These are phyloP conservation scores for Tigriopus californicus DNA, from an alignment of 2,888 invertebrate species.

Conservation along the genomic window DNA sequence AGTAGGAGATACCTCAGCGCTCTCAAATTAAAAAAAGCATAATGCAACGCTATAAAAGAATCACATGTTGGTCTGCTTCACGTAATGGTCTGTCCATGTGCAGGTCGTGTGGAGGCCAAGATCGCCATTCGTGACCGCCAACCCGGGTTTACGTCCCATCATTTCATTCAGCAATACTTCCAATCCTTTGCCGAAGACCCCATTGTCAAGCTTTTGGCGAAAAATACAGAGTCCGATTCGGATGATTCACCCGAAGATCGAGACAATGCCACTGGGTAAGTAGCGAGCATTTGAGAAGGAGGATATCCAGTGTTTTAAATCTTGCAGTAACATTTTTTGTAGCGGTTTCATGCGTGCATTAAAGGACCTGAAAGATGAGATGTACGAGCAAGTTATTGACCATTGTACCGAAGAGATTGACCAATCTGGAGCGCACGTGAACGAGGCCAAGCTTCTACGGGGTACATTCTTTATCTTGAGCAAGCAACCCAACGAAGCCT, in stretches of 20 bases:
- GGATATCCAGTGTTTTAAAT: too few relatives aligned
- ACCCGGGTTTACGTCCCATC: constrained; percentile 60
- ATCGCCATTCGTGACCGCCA: constrained; percentile 46
- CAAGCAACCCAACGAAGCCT: constrained; percentile 51
- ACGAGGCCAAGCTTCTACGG: constrained; percentile 48
- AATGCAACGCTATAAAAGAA: too few relatives aligned
- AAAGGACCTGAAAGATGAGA: constrained; percentile 43
- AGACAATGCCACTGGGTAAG: constrained; percentile 17
- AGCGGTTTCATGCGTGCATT: constrained; percentile 53
- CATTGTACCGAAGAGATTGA: constrained; percentile 61
- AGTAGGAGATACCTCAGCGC: too few relatives aligned
- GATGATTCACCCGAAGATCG: background rate
- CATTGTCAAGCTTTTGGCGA: constrained; percentile 32
- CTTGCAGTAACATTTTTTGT: constrained; percentile 18
- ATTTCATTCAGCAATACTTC: constrained; percentile 70
- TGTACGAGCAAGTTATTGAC: constrained; percentile 55
- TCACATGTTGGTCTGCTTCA: too few relatives aligned
- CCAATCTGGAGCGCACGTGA: constrained; percentile 25
- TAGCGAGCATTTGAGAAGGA: background rate
- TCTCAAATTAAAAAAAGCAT: too few relatives aligned
- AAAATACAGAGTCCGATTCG: constrained; percentile 18
- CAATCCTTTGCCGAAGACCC: constrained; percentile 74
- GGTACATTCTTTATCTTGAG: constrained; percentile 63
- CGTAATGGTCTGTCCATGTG: too few relatives aligned
- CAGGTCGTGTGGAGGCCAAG: constrained; percentile 44